Evolutionary conservation across 2,113 vertebrate species (phyloP), one percentile per base, ranked within the genome.

Genomic region (Calidris pygmaea): DNA sequence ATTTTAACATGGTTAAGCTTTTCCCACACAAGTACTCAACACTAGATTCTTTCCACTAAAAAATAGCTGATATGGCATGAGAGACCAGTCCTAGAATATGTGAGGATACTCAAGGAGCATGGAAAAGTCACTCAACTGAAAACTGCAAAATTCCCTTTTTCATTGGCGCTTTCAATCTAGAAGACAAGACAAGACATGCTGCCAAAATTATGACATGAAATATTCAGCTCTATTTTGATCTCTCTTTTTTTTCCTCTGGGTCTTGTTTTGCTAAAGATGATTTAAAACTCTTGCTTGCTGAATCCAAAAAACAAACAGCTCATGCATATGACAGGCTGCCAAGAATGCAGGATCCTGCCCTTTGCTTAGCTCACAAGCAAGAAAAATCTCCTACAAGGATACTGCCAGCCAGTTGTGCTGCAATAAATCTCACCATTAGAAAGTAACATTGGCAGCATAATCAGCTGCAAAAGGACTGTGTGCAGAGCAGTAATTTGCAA

Each of bases 261-360:
- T 93, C 90, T 95, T 95, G 80, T 96, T 96, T 95, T 92, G 90
- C 89, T 89, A 73, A 87, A 95, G 83, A 96, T 93, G 90, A 96
- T 95, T 96, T 96, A 96, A 95, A 97, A 93, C 80, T 75, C 91
- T 91, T 91, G 90, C 90, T 93, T 90, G 66, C 84, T 85, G 86
- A 91, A 92, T 95, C 86, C 70, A 96, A 89, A 96, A 96, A 93
- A 72, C 92, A 97, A 97, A 95, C 90, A 96, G 90, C 95, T 96
- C 95, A 96, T 96, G 80, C 53, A 91, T 79, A 87, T 47, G 71
- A 96, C 50, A 66, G 37, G 48, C 84, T 91, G 90, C 94, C 95
- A 97, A 93, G 84, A 96, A 96, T 79, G 87, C 90, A 95, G 77
- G 95, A 94, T 86, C 92, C 94, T 97, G 95, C 89, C 94, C 96